A percentile compares a stretch with the other conserved stretches of the same genome.
These are phyloP conservation scores for Pangasius larnaudii DNA, from an alignment of 2,797 vertebrate species.

Conservation along the genomic window DNA sequence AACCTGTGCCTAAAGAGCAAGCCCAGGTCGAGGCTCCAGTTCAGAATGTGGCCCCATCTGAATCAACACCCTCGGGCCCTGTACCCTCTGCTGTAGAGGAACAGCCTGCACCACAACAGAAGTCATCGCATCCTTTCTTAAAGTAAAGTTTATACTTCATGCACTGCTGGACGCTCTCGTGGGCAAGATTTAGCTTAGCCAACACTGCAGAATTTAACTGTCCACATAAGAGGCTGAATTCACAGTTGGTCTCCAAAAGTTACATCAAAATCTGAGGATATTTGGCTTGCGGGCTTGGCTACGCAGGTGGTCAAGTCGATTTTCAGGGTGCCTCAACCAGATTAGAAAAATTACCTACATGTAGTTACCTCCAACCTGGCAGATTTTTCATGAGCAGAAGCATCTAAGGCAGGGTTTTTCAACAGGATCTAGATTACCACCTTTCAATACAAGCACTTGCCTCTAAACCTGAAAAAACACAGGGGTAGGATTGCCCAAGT, in stretches of 20 bases:
- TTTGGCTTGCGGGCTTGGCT: neutral
- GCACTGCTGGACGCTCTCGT: conserved; percentile 6
- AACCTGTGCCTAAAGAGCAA: conserved; percentile 71
- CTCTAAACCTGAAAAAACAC: neutral
- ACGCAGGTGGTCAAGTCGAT: neutral
- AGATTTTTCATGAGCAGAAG: neutral
- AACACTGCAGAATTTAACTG: neutral
- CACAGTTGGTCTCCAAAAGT: neutral
- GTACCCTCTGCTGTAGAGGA: conserved; percentile 66
- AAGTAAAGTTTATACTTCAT: conserved; percentile 84
- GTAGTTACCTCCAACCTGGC: neutral
- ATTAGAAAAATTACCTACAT: neutral
- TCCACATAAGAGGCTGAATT: neutral
- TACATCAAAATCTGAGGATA: neutral
- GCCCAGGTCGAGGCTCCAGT: conserved; percentile 69
- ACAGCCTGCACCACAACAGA: conserved; percentile 80
- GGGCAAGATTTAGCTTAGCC: neutral
- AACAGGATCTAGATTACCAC: neutral
- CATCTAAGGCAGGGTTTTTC: neutral
- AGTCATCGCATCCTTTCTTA: conserved; percentile 89
- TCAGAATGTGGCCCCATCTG: conserved; percentile 43
- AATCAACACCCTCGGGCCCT: conserved; percentile 26
- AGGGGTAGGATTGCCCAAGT: too few relatives aligned
- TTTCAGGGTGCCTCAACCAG: neutral
- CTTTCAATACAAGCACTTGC: neutral